Conservation (phyloP, 2,888 invertebrate species). For the Crocallis elinguaria region DNA sequence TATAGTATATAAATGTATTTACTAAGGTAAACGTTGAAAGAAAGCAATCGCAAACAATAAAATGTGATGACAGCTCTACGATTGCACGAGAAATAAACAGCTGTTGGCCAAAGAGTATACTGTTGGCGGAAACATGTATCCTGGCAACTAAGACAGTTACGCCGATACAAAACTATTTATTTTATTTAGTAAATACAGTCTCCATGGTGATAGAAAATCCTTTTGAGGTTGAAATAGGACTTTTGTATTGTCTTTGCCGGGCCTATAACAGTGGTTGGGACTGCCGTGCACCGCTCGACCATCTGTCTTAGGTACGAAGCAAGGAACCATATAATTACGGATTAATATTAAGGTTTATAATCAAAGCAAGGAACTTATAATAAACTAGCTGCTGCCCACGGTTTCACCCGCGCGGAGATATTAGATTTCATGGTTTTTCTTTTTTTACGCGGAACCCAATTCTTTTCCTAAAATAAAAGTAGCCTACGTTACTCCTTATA, state of each 20-base stretch:
- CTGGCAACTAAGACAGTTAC: slow-evolving; percentile 27
- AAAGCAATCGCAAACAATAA: background rate
- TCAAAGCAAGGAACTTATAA: too few relatives aligned
- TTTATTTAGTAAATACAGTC: slow-evolving; percentile 17
- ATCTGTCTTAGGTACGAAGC: too few relatives aligned
- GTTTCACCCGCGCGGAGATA: too few relatives aligned
- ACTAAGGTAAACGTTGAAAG: background rate
- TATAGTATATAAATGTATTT: slow-evolving; percentile 2
- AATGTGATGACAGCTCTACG: slow-evolving; percentile 7
- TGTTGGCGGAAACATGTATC: slow-evolving; percentile 27
- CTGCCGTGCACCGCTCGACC: too few relatives aligned
- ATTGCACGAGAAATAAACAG: slow-evolving; percentile 6
- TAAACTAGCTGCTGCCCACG: too few relatives aligned
- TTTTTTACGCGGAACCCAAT: too few relatives aligned
- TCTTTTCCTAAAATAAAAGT: too few relatives aligned
- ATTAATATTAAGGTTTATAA: too few relatives aligned
- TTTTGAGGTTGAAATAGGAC: background rate
- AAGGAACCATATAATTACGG: too few relatives aligned
- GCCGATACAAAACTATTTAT: slow-evolving; percentile 28
- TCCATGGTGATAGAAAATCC: slow-evolving; percentile 23
- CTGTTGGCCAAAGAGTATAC: slow-evolving; percentile 19
- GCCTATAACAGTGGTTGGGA: too few relatives aligned
- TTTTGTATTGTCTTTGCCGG: background rate
- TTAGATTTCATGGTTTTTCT: too few relatives aligned
- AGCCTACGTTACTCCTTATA: too few relatives aligned